These are phyloP conservation scores for Halcyon leucocephala DNA, from an alignment of 2,797 vertebrate species.

Conservation along the genomic window DNA sequence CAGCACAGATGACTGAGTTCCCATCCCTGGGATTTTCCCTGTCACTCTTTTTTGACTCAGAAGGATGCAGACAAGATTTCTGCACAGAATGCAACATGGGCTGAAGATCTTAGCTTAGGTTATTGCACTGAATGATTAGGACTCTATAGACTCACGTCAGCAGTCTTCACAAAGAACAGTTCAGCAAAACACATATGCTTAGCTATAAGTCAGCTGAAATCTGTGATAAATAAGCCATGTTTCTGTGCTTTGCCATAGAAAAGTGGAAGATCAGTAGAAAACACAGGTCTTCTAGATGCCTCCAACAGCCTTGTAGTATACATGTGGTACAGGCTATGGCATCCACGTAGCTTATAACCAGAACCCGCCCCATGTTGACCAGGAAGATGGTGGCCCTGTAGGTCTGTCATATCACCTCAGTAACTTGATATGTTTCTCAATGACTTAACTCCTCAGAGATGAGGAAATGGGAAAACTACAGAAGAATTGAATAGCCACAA, in stretches of 20 bases:
- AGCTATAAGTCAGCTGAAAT: not conserved
- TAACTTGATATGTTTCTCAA: not conserved
- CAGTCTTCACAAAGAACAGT: not conserved
- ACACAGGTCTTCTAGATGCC: not conserved
- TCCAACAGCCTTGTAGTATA: not conserved
- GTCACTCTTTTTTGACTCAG: conserved; percentile 10
- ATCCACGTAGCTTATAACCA: not conserved
- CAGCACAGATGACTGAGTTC: conserved; percentile 32
- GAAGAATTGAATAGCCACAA: not conserved
- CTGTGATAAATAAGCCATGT: not conserved
- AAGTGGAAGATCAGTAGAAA: not conserved
- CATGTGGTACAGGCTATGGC: rapidly evolving
- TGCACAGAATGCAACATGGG: rapidly evolving
- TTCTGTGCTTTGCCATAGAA: not conserved
- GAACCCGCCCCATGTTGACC: not conserved
- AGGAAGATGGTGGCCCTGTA: not conserved
- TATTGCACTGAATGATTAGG: not conserved
- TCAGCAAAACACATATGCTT: not conserved
- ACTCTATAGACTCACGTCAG: rapidly evolving
- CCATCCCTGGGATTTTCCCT: conserved; percentile 58
- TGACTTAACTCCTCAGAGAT: not conserved
- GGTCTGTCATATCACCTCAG: not conserved
- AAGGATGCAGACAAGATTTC: not conserved
- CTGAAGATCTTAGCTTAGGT: not conserved
- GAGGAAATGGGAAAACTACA: not conserved